A percentile compares a stretch with the other conserved stretches of the same genome.
These are phyloP conservation scores for Protobothrops flavoviridis DNA, from an alignment of 2,113 vertebrate species.

Conservation along the genomic window DNA sequence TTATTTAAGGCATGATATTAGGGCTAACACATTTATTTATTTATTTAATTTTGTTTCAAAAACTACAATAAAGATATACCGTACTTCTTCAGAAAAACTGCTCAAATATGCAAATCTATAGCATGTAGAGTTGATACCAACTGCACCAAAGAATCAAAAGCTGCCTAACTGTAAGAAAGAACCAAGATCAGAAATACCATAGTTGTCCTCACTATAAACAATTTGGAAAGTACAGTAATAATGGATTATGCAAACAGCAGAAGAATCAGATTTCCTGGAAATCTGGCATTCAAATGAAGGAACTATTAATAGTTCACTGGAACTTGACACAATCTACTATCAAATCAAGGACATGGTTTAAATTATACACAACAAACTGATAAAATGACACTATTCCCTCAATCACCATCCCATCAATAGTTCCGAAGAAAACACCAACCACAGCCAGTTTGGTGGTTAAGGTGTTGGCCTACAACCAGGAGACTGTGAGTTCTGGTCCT, in stretches of 20 bases:
- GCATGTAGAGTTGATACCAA: not conserved
- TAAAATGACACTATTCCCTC: not conserved
- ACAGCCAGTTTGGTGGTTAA: not conserved
- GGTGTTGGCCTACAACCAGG: not conserved
- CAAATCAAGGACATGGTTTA: not conserved
- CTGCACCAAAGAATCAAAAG: not conserved
- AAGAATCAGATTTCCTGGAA: not conserved
- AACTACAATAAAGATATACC: not conserved
- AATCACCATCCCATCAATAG: not conserved
- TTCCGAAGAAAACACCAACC: not conserved
- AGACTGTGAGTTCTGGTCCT: not conserved
- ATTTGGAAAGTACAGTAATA: not conserved
- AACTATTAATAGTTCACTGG: not conserved
- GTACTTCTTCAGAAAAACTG: not conserved
- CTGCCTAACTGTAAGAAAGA: not conserved
- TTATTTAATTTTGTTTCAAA: not conserved
- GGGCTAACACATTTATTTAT: slow-evolving; percentile 19
- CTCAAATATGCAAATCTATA: not conserved
- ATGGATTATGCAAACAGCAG: not conserved
- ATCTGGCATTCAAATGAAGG: not conserved
- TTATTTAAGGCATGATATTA: slow-evolving; percentile 23
- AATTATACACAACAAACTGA: not conserved
- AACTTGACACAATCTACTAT: not conserved
- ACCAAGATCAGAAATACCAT: not conserved
- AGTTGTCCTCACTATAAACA: not conserved